Percentiles rank a stretch among this genome's conserved stretches.
Evolutionary conservation across 1,140 invertebrate species (phyloP).

Genomic region (Macrocentrus cingulum): DNA sequence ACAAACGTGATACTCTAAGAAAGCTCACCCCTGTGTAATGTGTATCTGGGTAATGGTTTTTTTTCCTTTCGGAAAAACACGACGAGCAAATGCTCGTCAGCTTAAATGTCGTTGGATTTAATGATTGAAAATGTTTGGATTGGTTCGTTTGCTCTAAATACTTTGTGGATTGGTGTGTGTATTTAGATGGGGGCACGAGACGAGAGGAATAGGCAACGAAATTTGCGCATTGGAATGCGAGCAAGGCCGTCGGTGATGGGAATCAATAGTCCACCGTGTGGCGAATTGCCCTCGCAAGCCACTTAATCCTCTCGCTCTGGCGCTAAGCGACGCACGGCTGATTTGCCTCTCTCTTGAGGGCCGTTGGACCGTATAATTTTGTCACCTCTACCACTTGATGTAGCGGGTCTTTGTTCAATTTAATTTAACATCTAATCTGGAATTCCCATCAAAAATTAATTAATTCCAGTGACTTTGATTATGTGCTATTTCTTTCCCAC

Average conservation of each 20-base stretch:
- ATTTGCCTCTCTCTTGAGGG: not conserved
- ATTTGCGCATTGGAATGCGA: not conserved
- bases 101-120: no score
- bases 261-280: constrained; percentile 7
- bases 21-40: no score
- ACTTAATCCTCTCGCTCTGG: constrained; percentile 1
- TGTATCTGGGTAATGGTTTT: no score
- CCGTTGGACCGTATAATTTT: constrained; percentile 1
- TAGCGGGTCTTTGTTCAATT: not conserved
- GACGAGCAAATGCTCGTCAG: no score
- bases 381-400: not conserved
- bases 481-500: no score
- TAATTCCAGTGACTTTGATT: no score
- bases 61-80: no score
- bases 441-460: no score
- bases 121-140: no score
- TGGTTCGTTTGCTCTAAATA: no score
- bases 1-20: no score
- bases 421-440: not conserved
- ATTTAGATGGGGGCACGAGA: not conserved
- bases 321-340: not conserved
- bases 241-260: constrained; percentile 8
- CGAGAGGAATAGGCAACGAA: not conserved
- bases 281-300: constrained; percentile 9
- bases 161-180: not conserved